A percentile compares a stretch with the other conserved stretches of the same genome.
phyloP scores from a whole-genome alignment of 2,113 vertebrate genomes.

The Tricholaema leucomelas region DNA sequence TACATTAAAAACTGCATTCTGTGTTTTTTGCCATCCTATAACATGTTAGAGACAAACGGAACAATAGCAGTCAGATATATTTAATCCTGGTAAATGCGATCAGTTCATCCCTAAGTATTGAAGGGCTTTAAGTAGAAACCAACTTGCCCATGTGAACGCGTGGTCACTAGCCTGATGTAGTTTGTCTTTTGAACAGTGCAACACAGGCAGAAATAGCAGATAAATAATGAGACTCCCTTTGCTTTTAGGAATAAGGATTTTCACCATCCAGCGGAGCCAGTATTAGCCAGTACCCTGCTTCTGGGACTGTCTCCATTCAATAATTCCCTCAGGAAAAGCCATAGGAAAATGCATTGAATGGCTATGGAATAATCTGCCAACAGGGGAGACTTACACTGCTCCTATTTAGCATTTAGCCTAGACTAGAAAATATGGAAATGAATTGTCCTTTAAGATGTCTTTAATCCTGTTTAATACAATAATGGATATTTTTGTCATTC shows the following conservation, averaged over 20 bases:
- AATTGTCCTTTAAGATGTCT: background rate
- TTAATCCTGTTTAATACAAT: background rate
- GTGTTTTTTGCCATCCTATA: background rate
- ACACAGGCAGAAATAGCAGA: background rate
- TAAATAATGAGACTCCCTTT: background rate
- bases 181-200: background rate
- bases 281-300: background rate
- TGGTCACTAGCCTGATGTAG: background rate
- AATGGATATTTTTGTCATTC: background rate
- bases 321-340: background rate
- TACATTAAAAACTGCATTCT: background rate
- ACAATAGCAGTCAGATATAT: background rate
- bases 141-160: fast-evolving
- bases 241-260: background rate
- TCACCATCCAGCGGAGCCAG: background rate
- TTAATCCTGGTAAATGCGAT: background rate
- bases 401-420: background rate
- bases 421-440: background rate
- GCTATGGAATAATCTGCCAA: background rate
- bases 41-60: background rate
- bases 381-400: background rate
- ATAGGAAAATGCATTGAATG: background rate
- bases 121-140: background rate
- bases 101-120: background rate
- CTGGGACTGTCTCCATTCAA: background rate